phyloP scores from a whole-genome alignment of 1,140 invertebrate species.

The Microplitis mediator region DNA sequence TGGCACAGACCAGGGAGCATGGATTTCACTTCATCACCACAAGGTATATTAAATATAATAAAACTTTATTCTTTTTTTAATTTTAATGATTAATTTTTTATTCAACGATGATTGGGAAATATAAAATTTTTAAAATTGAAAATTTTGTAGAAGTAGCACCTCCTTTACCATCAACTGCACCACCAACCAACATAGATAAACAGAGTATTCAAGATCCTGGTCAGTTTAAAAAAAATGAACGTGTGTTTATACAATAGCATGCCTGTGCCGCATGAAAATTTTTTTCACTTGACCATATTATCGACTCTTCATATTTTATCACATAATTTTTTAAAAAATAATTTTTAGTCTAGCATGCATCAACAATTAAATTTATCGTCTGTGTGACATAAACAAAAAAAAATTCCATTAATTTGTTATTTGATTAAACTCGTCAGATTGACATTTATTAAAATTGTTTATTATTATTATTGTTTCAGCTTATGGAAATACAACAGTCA shows the following conservation, averaged over 20 bases:
- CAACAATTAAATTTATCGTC: slow-evolving; percentile 10
- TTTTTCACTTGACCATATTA: background rate
- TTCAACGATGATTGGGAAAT: background rate
- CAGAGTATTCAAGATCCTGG: slow-evolving; percentile 56
- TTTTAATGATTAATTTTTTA: background rate
- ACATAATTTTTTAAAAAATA: no score
- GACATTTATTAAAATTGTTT: background rate
- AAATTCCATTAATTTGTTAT: no score
- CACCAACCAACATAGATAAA: slow-evolving; percentile 52
- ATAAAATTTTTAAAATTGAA: background rate
- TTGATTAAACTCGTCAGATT: no score
- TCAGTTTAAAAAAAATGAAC: slow-evolving; percentile 39
- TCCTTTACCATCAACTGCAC: slow-evolving; percentile 57
- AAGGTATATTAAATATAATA: slow-evolving; percentile 43
- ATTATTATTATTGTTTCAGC: slow-evolving; percentile 48
- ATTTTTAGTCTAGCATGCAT: background rate
- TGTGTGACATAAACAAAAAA: background rate
- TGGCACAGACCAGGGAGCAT: slow-evolving; percentile 52
- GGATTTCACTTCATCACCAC: slow-evolving; percentile 47
- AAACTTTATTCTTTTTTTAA: background rate
- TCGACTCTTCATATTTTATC: no score
- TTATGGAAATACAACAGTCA: slow-evolving; percentile 54
- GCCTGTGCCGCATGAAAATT: background rate
- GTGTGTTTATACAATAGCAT: background rate
- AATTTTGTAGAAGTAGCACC: slow-evolving; percentile 59